Percentiles rank a stretch among this genome's conserved stretches.
phyloP scores from a whole-genome alignment of 2,113 vertebrate genomes.

The Tilapia sparmanii region DNA sequence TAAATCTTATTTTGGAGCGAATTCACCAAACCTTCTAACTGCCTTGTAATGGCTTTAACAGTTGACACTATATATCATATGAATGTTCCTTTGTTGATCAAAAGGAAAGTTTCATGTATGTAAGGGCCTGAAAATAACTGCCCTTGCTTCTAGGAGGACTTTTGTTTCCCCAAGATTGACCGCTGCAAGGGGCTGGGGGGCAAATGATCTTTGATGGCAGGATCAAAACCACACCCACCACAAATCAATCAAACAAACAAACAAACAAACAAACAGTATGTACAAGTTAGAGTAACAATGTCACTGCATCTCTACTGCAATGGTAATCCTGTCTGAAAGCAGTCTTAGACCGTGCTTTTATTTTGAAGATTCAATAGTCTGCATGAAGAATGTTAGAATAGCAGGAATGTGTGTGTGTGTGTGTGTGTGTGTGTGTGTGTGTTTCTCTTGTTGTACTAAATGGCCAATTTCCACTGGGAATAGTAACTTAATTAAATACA shows the following conservation, averaged over 20 bases:
- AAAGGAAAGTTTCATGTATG: neutral
- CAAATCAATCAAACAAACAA: neutral
- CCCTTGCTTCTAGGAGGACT: neutral
- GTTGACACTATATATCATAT: neutral
- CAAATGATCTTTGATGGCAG: neutral
- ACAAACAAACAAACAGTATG: neutral
- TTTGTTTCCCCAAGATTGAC: neutral
- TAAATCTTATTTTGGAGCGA: neutral
- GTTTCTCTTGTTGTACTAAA: conserved; percentile 21
- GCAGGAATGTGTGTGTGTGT: neutral
- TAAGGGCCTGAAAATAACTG: neutral
- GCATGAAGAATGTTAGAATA: neutral
- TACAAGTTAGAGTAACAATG: neutral
- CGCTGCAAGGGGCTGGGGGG: neutral
- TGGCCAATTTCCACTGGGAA: conserved; percentile 45
- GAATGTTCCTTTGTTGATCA: neutral
- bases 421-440: neutral
- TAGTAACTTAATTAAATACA: conserved; percentile 51
- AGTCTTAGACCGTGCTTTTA: neutral
- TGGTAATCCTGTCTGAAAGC: fast-evolving
- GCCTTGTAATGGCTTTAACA: neutral
- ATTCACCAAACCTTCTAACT: neutral
- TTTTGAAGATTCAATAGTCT: neutral
- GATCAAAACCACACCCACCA: neutral
- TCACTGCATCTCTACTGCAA: neutral